Conservation (phyloP, 2,797 vertebrate genomes). For the Lepus oiostolus region DNA sequence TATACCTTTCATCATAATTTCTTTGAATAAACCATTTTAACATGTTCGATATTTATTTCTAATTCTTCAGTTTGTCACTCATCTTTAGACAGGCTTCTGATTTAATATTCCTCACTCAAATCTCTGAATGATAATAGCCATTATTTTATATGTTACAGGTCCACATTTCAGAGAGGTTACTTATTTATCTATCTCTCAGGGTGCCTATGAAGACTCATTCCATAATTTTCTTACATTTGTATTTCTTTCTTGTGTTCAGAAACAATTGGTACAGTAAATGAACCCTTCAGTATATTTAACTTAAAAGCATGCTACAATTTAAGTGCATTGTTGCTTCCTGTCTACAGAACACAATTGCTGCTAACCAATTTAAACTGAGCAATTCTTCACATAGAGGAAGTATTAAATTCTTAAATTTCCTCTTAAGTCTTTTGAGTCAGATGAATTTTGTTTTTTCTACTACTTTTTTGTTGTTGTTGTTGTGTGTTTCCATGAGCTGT, state of each 20-base stretch:
- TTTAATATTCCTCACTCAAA: not conserved
- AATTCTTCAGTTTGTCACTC: not conserved
- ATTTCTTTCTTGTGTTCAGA: not conserved
- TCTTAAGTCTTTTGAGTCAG: not conserved
- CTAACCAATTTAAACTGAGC: not conserved
- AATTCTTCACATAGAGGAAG: slow-evolving; percentile 12
- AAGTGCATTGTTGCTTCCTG: slow-evolving; percentile 13
- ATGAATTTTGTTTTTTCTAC: not conserved
- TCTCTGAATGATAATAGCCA: not conserved
- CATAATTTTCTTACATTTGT: not conserved
- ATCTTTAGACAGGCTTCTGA: not conserved
- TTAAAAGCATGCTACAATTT: slow-evolving; percentile 4
- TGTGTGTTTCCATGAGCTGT: not conserved
- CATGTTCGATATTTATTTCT: slow-evolving; percentile 30
- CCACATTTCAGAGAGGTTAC: not conserved
- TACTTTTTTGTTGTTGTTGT: not conserved
- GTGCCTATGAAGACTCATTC: not conserved
- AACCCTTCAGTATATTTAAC: slow-evolving; percentile 27
- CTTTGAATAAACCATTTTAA: slow-evolving; percentile 41
- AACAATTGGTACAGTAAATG: not conserved
- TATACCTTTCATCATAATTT: not conserved
- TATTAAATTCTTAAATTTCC: slow-evolving; percentile 12
- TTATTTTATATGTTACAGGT: not conserved
- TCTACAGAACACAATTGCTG: not conserved
- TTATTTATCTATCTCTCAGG: slow-evolving; percentile 4